These are phyloP conservation scores for Balaeniceps rex DNA, from an alignment of 2,113 vertebrate genomes.

Conservation along the genomic window DNA sequence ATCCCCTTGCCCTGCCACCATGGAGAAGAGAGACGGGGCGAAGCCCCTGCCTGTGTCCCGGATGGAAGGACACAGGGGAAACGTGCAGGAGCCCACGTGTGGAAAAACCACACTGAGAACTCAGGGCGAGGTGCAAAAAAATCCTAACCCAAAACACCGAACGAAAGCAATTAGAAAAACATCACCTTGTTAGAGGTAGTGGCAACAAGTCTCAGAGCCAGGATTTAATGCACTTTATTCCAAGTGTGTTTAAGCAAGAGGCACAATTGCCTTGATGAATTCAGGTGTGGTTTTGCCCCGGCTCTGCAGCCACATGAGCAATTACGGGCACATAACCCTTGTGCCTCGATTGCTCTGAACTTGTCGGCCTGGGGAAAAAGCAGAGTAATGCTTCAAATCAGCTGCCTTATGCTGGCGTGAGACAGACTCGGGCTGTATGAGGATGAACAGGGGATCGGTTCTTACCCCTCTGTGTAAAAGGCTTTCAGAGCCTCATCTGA, in stretches of 20 bases:
- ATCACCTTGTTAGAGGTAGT: not conserved
- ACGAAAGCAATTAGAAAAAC: not conserved
- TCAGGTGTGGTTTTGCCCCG: not conserved
- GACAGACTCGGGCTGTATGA: not conserved
- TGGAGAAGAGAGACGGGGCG: fast-evolving
- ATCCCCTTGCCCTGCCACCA: not conserved
- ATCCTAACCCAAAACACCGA: not conserved
- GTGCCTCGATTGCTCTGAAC: not conserved
- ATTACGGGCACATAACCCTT: not conserved
- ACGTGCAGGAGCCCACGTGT: fast-evolving
- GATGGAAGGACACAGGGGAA: not conserved
- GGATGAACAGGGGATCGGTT: not conserved
- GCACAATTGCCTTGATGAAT: not conserved
- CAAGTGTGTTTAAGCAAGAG: not conserved
- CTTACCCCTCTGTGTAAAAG: not conserved
- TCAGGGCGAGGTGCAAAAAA: not conserved
- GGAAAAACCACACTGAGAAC: not conserved
- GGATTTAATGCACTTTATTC: not conserved
- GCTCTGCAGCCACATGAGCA: not conserved
- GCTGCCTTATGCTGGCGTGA: not conserved
- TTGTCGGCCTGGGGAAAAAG: not conserved
- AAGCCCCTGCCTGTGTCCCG: fast-evolving
- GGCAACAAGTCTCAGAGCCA: not conserved
- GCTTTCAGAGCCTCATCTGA: not conserved
- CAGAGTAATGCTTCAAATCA: not conserved